Base-by-base conservation (phyloP, 2,888 invertebrate species). In the Stenodera caucasica region DNA sequence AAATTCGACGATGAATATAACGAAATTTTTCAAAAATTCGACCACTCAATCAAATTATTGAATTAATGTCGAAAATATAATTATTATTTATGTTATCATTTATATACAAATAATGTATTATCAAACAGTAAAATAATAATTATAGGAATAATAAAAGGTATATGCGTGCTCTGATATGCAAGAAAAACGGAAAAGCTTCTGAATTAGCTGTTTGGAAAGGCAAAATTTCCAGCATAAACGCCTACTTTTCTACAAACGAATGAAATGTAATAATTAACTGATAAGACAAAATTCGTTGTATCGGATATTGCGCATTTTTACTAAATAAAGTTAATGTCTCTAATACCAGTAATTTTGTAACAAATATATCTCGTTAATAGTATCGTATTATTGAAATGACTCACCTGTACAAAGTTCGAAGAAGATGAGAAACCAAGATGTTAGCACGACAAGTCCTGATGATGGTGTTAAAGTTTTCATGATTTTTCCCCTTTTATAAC, bases 381-480 rank as follows among this genome's bases (percentile, higher is more conserved):
- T n/a, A n/a, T n/a, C n/a, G n/a, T n/a, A n/a, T n/a, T n/a, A n/a
- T 45, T 45, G 9, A 59, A 40, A 40, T 40, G 15, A 40, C 70
- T 64, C 64, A 77, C 77, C 77, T 75, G 76, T 73, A 68, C 75
- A 75, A 65, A 76, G 71, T 62, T 77, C 74, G 69, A 77, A 67
- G 58, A 76, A 67, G 66, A 76, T 71, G 61, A 76, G 67, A 60
- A 76, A 70, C 75, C 76, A 77, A 57, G 74, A 72, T 58, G 76
- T 72, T 64, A 73, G 63, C 30, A 72, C 67, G 63, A 76, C 67
- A 58, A 74, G 62, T 50, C 74, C 72, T 67, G 75, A 74, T 66
- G 74, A 68, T 54, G 73, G 60, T 55, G 72, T 69, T 54, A 72
- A 63, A 60, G 70, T 70, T 62, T 72, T 75, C 74, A 75, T 75